Conservation (phyloP, 2,888 invertebrate genomes). For the Pollenia labialis region DNA sequence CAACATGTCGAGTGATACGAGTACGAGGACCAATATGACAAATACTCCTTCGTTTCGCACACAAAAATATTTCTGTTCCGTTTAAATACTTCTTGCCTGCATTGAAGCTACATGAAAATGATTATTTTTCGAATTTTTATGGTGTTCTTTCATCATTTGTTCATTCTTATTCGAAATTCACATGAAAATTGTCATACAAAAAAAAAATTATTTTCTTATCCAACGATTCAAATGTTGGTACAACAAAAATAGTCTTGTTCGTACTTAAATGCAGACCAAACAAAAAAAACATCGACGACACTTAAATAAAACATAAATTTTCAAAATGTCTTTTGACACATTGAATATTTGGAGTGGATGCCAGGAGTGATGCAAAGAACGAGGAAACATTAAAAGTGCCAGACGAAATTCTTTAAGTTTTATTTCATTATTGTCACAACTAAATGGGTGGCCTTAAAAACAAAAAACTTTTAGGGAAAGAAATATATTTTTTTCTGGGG, state of each 20-base stretch:
- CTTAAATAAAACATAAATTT: conserved; percentile 71
- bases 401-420: conserved; percentile 69
- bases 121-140: conserved; percentile 34
- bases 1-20: conserved; percentile 37
- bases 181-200: conserved; percentile 56
- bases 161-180: conserved; percentile 59
- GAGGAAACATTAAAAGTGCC: conserved; percentile 67
- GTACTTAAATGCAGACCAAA: conserved; percentile 22
- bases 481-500: not conserved
- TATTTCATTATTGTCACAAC: conserved; percentile 57
- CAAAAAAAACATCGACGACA: conserved; percentile 50
- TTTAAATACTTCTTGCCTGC: conserved; percentile 30
- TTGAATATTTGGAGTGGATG: conserved; percentile 55
- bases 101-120: conserved; percentile 12
- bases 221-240: conserved; percentile 44
- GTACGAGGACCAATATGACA: conserved; percentile 26
- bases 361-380: conserved; percentile 33
- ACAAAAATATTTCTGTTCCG: conserved; percentile 30
- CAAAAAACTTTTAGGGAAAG: not conserved
- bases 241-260: conserved; percentile 23
- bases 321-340: conserved; percentile 72
- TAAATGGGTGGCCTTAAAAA: conserved; percentile 69
- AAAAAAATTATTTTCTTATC: conserved; percentile 45
- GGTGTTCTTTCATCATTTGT: conserved; percentile 1
- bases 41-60: conserved; percentile 34